Evolutionary conservation across 2,797 vertebrate species (phyloP).

Genomic region (Centroberyx gerrardi): DNA sequence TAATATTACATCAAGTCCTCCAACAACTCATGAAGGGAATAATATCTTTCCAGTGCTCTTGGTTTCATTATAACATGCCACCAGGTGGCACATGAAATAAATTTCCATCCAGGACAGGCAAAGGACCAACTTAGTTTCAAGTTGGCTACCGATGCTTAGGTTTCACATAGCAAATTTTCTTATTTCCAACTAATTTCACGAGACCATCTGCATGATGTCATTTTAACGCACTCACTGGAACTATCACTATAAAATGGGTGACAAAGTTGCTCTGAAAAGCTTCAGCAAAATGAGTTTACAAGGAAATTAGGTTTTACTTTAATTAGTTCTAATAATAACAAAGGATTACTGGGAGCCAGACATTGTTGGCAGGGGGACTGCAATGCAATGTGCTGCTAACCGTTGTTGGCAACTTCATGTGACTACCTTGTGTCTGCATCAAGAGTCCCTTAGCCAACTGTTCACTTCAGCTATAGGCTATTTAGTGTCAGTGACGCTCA

Average conservation of each 20-base stretch:
- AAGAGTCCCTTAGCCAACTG: slow-evolving; percentile 44
- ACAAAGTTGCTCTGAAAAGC: slow-evolving; percentile 49
- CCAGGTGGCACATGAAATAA: slow-evolving; percentile 63
- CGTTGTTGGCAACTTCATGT: slow-evolving; percentile 62
- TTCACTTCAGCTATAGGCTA: slow-evolving; percentile 35
- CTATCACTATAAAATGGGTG: slow-evolving; percentile 66
- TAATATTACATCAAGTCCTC: slow-evolving; percentile 38
- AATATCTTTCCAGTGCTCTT: slow-evolving; percentile 12
- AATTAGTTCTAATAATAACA: slow-evolving; percentile 83
- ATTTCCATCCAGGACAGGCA: slow-evolving; percentile 46
- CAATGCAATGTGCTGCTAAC: slow-evolving; percentile 50
- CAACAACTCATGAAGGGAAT: background rate
- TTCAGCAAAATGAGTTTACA: slow-evolving; percentile 64
- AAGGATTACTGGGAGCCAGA: slow-evolving; percentile 64
- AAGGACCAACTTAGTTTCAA: slow-evolving; percentile 45
- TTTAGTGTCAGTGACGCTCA: background rate
- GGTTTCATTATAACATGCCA: slow-evolving; percentile 45
- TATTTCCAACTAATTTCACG: slow-evolving; percentile 71
- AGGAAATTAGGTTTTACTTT: slow-evolving; percentile 77
- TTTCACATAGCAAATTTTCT: slow-evolving; percentile 59
- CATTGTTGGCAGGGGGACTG: slow-evolving; percentile 47
- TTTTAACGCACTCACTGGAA: slow-evolving; percentile 75
- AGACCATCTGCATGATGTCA: slow-evolving; percentile 78
- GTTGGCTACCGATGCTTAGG: slow-evolving; percentile 37
- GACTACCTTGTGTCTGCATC: slow-evolving; percentile 39